These are phyloP conservation scores for Telmatherina bonti DNA, from an alignment of 2,797 vertebrate genomes.

Conservation along the genomic window DNA sequence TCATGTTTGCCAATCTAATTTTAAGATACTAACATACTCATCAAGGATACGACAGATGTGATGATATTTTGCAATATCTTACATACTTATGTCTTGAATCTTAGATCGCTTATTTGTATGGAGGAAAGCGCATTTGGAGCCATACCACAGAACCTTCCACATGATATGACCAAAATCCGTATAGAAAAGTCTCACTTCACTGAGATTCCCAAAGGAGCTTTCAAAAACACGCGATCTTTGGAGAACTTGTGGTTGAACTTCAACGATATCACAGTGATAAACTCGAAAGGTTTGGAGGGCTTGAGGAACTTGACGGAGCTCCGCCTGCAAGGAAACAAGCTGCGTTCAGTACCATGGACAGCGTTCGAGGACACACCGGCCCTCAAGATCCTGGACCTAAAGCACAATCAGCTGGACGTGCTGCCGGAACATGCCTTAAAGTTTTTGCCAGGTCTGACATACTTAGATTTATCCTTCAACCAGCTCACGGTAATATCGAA, in stretches of 20 bases:
- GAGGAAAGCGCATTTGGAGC: constrained; percentile 84
- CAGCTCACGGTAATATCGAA: constrained; percentile 91
- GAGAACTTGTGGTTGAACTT: constrained; percentile 95
- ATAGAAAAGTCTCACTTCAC: constrained; percentile 92
- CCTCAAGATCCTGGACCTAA: constrained; percentile 92
- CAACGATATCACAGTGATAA: constrained; percentile 91
- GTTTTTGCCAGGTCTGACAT: constrained; percentile 88
- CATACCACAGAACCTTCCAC: constrained; percentile 86
- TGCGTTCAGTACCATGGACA: constrained; percentile 92
- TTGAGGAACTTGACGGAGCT: constrained; percentile 88
- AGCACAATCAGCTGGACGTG: constrained; percentile 91
- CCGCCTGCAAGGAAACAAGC: constrained; percentile 91
- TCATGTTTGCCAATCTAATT: not conserved
- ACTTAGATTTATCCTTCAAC: constrained; percentile 95
- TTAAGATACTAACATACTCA: not conserved
- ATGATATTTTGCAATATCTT: not conserved
- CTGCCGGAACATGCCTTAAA: constrained; percentile 90
- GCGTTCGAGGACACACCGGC: constrained; percentile 87
- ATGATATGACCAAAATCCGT: constrained; percentile 89
- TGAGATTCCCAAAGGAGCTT: constrained; percentile 87
- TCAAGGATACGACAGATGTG: not conserved
- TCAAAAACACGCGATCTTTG: constrained; percentile 81
- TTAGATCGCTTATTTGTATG: constrained; percentile 89
- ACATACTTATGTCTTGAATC: constrained; percentile 33
- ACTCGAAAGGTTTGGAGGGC: constrained; percentile 87